Evolutionary conservation across 1,140 invertebrate species (phyloP).

Genomic region (Danaus melanippus): DNA sequence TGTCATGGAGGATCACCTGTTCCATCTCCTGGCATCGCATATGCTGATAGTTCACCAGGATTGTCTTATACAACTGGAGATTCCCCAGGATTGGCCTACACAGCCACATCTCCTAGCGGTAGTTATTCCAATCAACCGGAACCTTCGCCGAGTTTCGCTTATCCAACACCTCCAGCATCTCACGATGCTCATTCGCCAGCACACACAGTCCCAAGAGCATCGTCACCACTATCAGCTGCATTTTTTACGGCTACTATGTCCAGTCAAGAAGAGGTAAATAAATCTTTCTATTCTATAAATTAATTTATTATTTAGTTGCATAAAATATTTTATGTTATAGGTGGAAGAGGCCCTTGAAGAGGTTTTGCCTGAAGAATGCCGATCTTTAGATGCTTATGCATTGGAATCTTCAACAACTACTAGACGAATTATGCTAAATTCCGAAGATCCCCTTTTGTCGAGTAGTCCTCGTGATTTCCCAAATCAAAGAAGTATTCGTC

Average conservation of each 20-base stretch:
- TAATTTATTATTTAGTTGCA: constrained; percentile 5
- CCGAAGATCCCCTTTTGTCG: constrained; percentile 85
- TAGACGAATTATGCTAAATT: constrained; percentile 81
- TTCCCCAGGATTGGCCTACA: constrained; percentile 59
- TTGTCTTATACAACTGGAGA: constrained; percentile 59
- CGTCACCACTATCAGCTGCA: constrained; percentile 79
- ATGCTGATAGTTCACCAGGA: constrained; percentile 52
- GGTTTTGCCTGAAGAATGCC: constrained; percentile 82
- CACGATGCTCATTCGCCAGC: constrained; percentile 82
- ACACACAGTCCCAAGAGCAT: constrained; percentile 62
- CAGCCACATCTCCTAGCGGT: constrained; percentile 66
- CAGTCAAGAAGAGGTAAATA: constrained; percentile 79
- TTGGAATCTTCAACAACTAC: constrained; percentile 77
- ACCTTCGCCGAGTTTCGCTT: constrained; percentile 83
- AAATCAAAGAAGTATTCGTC: constrained; percentile 75
- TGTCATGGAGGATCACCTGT: constrained; percentile 76
- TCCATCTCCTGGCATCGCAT: constrained; percentile 58
- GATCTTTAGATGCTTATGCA: constrained; percentile 76
- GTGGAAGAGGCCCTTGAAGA: constrained; percentile 87
- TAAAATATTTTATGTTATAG: constrained; percentile 20
- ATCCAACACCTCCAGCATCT: constrained; percentile 87
- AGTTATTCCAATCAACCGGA: constrained; percentile 74
- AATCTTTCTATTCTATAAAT: constrained; percentile 4
- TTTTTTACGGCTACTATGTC: constrained; percentile 91
- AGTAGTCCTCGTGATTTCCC: constrained; percentile 86